Conservation (phyloP, 2,888 invertebrate genomes). For the Archips xylosteana region DNA sequence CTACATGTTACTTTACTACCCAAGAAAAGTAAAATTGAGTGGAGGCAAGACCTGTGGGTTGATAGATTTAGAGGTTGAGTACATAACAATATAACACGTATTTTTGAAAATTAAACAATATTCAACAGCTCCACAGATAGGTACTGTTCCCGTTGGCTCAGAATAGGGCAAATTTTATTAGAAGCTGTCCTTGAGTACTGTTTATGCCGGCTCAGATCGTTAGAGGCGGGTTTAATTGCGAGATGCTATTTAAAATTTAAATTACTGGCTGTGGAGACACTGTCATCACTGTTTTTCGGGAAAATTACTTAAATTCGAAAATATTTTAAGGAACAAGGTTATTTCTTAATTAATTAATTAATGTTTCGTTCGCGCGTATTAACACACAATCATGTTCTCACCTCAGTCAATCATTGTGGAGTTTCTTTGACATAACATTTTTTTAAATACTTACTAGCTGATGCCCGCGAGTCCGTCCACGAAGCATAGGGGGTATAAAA, state of each 20-base stretch:
- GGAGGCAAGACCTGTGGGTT: no score
- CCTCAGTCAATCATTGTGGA: no score
- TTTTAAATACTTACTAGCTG: no score
- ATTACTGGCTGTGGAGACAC: neutral
- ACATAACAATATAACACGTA: neutral
- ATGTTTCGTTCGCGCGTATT: no score
- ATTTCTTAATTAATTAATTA: no score
- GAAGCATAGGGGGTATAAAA: no score
- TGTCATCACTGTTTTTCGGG: neutral
- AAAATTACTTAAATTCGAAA: neutral
- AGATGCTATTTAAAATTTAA: conserved; percentile 15
- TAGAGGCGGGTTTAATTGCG: conserved; percentile 13
- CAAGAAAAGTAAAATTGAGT: no score
- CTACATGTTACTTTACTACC: no score
- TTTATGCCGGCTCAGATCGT: conserved; percentile 16
- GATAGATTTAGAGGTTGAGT: neutral
- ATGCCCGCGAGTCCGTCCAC: no score
- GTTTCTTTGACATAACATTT: no score
- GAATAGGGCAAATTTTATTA: conserved; percentile 26
- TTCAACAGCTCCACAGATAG: neutral
- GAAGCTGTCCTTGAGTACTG: conserved; percentile 16
- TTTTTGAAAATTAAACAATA: neutral
- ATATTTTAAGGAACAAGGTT: neutral
- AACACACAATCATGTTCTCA: no score
- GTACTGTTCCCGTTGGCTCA: neutral